Conservation (phyloP, 2,113 vertebrate species). For the Pseudolaguvia tuberculata region DNA sequence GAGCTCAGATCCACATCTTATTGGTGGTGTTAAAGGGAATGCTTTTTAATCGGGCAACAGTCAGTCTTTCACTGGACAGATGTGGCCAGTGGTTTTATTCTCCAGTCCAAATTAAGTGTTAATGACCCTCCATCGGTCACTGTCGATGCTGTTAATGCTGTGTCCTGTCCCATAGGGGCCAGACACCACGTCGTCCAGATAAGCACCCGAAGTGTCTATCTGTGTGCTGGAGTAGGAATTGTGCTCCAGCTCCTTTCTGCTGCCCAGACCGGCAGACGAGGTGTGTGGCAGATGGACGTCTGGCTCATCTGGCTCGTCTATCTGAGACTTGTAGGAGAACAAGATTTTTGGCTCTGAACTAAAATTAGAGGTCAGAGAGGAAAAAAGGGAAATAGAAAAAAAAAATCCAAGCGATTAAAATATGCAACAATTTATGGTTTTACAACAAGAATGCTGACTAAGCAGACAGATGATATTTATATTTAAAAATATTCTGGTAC, state of each 20-base stretch:
- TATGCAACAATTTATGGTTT: neutral
- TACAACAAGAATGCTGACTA: neutral
- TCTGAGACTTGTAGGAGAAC: constrained; percentile 97
- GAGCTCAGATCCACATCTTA: constrained; percentile 10
- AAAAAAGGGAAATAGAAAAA: neutral
- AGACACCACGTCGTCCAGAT: constrained; percentile 88
- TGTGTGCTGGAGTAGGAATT: constrained; percentile 89
- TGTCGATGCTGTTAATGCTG: constrained; percentile 89
- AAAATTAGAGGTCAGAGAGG: constrained; percentile 11
- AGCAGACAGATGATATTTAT: neutral
- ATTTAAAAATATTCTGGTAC: neutral
- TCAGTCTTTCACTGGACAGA: neutral
- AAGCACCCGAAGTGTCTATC: constrained; percentile 82
- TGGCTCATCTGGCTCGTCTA: constrained; percentile 89
- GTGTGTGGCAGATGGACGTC: constrained; percentile 92
- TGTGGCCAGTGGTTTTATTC: neutral
- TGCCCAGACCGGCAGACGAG: constrained; percentile 74
- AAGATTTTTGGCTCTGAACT: constrained; percentile 97
- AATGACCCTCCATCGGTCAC: constrained; percentile 88
- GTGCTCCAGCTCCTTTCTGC: constrained; percentile 75
- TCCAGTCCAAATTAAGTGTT: constrained; percentile 63
- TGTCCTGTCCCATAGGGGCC: constrained; percentile 76
- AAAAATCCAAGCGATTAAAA: neutral
- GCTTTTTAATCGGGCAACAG: constrained; percentile 1
- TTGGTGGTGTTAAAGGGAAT: constrained; percentile 30